These are phyloP conservation scores for Heliconius melpomene DNA, from an alignment of 1,140 invertebrate genomes.

Conservation along the genomic window DNA sequence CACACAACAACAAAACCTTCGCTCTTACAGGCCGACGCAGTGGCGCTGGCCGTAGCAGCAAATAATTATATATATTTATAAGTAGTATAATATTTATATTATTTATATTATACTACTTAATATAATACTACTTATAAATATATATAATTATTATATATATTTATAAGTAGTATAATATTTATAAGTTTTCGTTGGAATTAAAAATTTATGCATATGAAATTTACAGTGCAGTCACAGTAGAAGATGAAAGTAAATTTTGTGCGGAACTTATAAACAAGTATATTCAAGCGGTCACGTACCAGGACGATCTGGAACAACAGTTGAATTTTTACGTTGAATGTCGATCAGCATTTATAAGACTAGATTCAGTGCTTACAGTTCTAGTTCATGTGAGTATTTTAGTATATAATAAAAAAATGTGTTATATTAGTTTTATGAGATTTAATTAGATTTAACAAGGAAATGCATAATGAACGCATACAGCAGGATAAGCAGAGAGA, in stretches of 20 bases:
- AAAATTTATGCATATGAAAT: neutral
- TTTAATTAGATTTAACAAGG: too few species aligned
- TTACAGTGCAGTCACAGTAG: conserved; percentile 92
- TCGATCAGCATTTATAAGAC: conserved; percentile 92
- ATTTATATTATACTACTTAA: too few species aligned
- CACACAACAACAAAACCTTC: too few species aligned
- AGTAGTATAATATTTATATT: too few species aligned
- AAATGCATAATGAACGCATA: too few species aligned
- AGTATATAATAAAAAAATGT: too few species aligned
- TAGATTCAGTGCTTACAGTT: conserved; percentile 92
- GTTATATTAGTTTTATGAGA: too few species aligned
- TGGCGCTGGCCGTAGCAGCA: neutral
- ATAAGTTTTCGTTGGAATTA: neutral
- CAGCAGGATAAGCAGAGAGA: too few species aligned
- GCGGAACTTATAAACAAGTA: conserved; percentile 91
- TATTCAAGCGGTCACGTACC: conserved; percentile 90
- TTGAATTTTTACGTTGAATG: conserved; percentile 96
- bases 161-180: too few species aligned
- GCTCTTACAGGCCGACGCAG: too few species aligned
- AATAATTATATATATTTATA: neutral
- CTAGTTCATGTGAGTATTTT: conserved; percentile 88
- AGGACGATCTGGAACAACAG: conserved; percentile 93
- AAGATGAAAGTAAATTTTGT: conserved; percentile 95
- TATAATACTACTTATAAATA: too few species aligned
- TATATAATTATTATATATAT: too few species aligned